Conservation (phyloP, 2,113 vertebrate genomes). For the Vulpes lagopus region DNA sequence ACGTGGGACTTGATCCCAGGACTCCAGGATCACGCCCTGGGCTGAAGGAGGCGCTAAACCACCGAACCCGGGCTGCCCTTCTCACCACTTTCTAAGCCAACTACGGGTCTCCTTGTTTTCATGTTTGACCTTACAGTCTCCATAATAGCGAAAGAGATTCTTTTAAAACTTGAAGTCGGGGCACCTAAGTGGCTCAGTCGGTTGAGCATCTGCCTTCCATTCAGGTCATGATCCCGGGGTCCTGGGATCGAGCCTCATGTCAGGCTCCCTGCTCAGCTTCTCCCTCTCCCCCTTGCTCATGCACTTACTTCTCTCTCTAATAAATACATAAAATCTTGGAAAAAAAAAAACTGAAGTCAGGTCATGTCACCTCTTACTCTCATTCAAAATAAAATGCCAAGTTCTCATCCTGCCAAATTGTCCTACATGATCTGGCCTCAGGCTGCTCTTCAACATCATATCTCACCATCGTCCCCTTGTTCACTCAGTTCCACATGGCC, state of each 20-base stretch:
- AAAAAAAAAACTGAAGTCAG: neutral
- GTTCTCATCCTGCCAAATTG: neutral
- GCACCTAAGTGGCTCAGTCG: too few relatives aligned
- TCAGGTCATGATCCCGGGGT: too few relatives aligned
- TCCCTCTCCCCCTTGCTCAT: too few relatives aligned
- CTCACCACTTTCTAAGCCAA: neutral
- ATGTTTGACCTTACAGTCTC: neutral
- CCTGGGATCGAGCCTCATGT: too few relatives aligned
- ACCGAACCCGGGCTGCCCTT: too few relatives aligned
- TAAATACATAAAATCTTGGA: too few relatives aligned
- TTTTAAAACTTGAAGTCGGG: neutral
- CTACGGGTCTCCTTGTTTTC: neutral
- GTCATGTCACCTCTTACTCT: neutral
- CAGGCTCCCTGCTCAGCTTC: too few relatives aligned
- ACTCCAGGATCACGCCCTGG: too few relatives aligned
- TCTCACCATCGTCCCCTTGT: neutral
- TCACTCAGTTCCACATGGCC: neutral
- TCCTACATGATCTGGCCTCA: neutral
- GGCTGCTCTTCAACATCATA: neutral
- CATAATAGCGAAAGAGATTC: neutral
- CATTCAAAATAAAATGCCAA: neutral
- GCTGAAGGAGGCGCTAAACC: too few relatives aligned
- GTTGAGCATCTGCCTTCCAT: too few relatives aligned
- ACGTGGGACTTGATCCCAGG: too few relatives aligned
- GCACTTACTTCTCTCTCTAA: too few relatives aligned